Evolutionary conservation across 2,797 vertebrate species (phyloP).

Genomic region (Emydoidea blandingii): DNA sequence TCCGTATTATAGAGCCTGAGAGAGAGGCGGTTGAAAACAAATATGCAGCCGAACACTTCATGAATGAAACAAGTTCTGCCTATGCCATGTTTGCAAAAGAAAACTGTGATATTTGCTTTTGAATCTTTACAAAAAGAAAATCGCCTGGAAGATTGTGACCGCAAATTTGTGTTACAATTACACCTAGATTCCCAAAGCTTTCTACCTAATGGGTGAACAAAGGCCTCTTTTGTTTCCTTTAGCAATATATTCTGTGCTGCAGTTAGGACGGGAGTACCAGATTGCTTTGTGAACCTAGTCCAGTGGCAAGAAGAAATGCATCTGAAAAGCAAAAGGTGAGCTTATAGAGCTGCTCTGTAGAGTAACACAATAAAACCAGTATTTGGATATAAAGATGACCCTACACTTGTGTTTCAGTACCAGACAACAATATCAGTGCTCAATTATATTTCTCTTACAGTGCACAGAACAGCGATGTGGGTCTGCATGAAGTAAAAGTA

Average conservation of each 20-base stretch:
- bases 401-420: neutral
- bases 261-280: neutral
- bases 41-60: neutral
- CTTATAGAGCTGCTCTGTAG: neutral
- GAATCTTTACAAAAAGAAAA: neutral
- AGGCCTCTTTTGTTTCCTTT: neutral
- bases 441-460: neutral
- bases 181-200: fast-evolving
- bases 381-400: neutral
- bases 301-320: neutral
- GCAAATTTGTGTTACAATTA: neutral
- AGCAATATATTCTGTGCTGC: neutral
- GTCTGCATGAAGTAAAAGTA: fast-evolving
- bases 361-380: neutral
- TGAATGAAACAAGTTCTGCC: neutral
- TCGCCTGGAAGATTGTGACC: neutral
- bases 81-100: neutral
- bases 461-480: neutral
- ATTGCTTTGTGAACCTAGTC: neutral
- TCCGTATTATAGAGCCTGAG: neutral
- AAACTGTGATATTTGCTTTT: neutral
- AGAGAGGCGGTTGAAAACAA: neutral
- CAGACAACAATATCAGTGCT: no score
- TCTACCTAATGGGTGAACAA: neutral
- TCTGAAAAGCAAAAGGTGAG: neutral